Conservation (phyloP, 2,888 invertebrate genomes). For the Mythimna albipuncta region DNA sequence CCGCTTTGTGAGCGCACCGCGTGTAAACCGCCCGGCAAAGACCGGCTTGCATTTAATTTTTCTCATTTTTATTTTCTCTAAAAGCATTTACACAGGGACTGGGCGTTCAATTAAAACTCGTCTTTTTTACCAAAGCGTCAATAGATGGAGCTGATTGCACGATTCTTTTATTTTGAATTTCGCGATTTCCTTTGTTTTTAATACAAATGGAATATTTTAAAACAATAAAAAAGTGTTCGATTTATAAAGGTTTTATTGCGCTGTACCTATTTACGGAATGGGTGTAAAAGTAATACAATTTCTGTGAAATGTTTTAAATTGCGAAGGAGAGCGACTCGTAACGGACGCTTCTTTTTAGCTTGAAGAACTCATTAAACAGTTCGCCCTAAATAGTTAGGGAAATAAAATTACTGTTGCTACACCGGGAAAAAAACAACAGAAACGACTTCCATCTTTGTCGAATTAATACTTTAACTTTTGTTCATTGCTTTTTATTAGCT, state of each 20-base stretch:
- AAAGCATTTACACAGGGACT: constrained; percentile 81
- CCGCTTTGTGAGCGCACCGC: constrained; percentile 78
- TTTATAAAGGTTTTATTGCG: constrained; percentile 39
- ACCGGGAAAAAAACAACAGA: constrained; percentile 52
- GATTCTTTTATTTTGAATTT: constrained; percentile 56
- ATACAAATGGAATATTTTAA: constrained; percentile 7
- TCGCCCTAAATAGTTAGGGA: constrained; percentile 59
- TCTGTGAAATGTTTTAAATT: constrained; percentile 58
- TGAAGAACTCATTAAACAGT: constrained; percentile 60
- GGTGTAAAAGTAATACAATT: constrained; percentile 58
- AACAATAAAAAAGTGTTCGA: constrained; percentile 36
- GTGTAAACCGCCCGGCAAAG: constrained; percentile 78
- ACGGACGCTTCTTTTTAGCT: constrained; percentile 54
- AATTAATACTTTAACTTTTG: constrained; percentile 56
- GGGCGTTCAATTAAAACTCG: constrained; percentile 81
- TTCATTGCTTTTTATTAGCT: constrained; percentile 51
- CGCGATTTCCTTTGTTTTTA: constrained; percentile 12
- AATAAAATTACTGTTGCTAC: constrained; percentile 59
- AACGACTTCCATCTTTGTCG: constrained; percentile 54
- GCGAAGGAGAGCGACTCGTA: constrained; percentile 45
- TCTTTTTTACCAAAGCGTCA: constrained; percentile 69
- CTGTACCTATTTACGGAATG: constrained; percentile 36
- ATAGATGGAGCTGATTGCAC: constrained; percentile 73
- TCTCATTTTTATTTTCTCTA: constrained; percentile 77
- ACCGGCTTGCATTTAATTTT: constrained; percentile 75